These are phyloP conservation scores for Patella ulyssiponensis DNA, from an alignment of 2,888 invertebrate species.

Conservation along the genomic window DNA sequence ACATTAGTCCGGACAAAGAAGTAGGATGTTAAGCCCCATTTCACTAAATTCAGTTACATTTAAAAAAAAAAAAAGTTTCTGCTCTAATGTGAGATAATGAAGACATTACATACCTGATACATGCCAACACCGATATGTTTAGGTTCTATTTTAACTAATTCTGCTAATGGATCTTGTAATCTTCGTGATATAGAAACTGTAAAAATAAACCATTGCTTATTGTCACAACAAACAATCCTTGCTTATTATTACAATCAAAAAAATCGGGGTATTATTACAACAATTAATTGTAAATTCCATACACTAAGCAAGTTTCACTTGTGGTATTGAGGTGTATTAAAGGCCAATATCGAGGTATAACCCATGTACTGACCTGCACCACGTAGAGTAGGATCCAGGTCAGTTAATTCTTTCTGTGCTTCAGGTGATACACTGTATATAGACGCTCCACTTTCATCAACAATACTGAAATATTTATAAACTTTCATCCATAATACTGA, in stretches of 20 bases:
- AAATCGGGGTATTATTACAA: too few species aligned
- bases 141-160: conserved; percentile 93
- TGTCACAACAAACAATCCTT: too few species aligned
- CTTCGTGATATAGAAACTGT: conserved; percentile 83
- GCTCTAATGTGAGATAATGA: too few species aligned
- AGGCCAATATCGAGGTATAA: too few species aligned
- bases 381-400: conserved; percentile 86
- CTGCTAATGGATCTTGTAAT: conserved; percentile 90
- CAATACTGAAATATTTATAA: conserved; percentile 79
- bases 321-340: too few species aligned
- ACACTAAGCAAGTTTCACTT: too few species aligned
- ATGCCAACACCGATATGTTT: conserved; percentile 94
- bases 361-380: conserved; percentile 77
- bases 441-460: conserved; percentile 92
- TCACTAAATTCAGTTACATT: neutral
- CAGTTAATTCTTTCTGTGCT: conserved; percentile 87
- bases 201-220: conserved; percentile 25
- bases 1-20: too few species aligned
- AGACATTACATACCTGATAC: conserved; percentile 77
- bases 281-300: too few species aligned
- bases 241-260: too few species aligned
- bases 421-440: conserved; percentile 90
- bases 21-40: neutral
- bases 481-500: too few species aligned
- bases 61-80: too few species aligned